Conservation (phyloP, 2,797 vertebrate genomes). For the Pseudochromis fuscus region DNA sequence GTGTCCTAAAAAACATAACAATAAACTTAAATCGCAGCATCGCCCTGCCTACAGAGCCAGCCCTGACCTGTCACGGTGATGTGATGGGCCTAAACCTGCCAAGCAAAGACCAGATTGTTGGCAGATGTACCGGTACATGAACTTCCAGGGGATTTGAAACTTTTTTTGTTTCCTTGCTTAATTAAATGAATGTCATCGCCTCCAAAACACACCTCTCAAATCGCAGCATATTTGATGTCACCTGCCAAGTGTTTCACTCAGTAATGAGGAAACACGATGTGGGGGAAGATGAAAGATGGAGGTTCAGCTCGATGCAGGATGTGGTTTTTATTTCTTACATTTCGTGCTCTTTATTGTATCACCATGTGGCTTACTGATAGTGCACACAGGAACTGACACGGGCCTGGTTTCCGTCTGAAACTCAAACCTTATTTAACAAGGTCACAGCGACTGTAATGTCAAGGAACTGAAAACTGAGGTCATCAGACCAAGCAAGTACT, state of each 20-base stretch:
- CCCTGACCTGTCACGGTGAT: not conserved
- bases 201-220: not conserved
- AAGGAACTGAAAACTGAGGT: not conserved
- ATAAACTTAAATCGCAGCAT: too few relatives aligned
- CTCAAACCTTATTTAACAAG: not conserved
- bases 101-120: not conserved
- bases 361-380: not conserved
- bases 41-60: not conserved
- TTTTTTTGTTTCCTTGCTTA: too few relatives aligned
- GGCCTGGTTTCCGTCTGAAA: slow-evolving; percentile 13
- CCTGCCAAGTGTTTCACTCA: not conserved
- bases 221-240: not conserved
- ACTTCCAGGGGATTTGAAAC: too few relatives aligned
- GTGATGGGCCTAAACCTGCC: not conserved
- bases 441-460: not conserved
- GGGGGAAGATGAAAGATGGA: not conserved
- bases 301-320: slow-evolving; percentile 34
- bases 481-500: too few relatives aligned
- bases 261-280: not conserved
- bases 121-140: too few relatives aligned
- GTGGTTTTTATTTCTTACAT: slow-evolving; percentile 34
- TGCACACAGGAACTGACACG: not conserved
- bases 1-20: too few relatives aligned
- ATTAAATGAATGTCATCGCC: too few relatives aligned
- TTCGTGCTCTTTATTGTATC: not conserved